Base-by-base conservation (phyloP, 1,140 invertebrate species). In the Drosophila arawakana region DNA sequence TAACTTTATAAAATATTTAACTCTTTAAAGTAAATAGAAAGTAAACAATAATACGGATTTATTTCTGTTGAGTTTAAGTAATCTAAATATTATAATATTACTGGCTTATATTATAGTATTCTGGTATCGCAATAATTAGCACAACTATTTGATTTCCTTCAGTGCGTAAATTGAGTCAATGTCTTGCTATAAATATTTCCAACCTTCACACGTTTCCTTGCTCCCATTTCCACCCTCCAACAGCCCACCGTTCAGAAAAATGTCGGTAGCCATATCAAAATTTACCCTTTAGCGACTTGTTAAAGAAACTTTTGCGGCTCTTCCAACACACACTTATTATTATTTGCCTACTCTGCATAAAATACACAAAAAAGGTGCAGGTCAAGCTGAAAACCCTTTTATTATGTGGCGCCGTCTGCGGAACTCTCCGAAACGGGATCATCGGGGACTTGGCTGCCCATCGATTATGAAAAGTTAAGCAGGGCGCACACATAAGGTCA, bases 391-490 rank as follows among this genome's bases (percentile, higher is more conserved):
- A 81, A 85, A 81, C 82, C 81, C 82, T 85, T 85, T 85, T 85
- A 81, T 78, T 70, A 61, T 74, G 81, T 67, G 76, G 30, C 69
- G 61, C 60, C 73, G 68, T 72, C 73, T 76, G 73, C 61, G 61
- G 2, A 41, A 21, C 39, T 39, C 8, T 55, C 47, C 49, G 34
- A 21, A 15, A 15, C 43, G 10, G 39, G 62, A 52, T 15, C 44
- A 21, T 25, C 30, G 63, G 81, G 66, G 74, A 71, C 78, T 78
- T 60, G 78, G 73, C 54, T 50, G 81, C 71, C 81, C 81, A 81
- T 86, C 81, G 81, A 85, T 85, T 85, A 85, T 85, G 82, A 85
- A 85, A 84, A 84, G 74, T 81, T 85, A 75, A 72, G 65, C 73
- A 78, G 85, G 59, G 8, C 54, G 60, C 60, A 61, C 18, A 72